A percentile compares a stretch with the other conserved stretches of the same genome.
phyloP scores from a whole-genome alignment of 2,113 vertebrate genomes.

The Eulemur macaco region DNA sequence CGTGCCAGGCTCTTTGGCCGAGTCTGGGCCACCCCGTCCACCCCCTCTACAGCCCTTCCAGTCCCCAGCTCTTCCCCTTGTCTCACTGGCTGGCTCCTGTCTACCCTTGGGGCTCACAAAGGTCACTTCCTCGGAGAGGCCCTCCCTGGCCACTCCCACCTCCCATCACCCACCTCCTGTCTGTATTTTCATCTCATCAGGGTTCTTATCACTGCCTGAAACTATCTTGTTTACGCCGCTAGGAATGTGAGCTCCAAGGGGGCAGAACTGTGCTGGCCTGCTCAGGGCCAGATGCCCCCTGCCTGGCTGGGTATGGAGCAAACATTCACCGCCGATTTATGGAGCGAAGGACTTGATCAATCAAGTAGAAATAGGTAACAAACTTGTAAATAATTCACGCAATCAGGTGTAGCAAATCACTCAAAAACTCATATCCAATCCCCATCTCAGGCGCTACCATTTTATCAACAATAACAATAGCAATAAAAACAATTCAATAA shows the following conservation, averaged over 20 bases:
- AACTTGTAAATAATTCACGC: conserved; percentile 55
- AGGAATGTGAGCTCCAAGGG: background rate
- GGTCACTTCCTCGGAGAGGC: background rate
- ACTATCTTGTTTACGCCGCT: background rate
- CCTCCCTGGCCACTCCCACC: background rate
- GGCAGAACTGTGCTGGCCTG: background rate
- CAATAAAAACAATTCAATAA: background rate
- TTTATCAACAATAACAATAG: background rate
- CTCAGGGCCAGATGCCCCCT: background rate
- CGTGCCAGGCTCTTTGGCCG: background rate
- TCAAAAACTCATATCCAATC: background rate
- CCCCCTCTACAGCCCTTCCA: background rate
- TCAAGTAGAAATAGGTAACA: background rate
- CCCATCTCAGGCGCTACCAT: background rate
- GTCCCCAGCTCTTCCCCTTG: background rate
- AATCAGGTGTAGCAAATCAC: background rate
- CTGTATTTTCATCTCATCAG: background rate
- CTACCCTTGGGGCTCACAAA: background rate
- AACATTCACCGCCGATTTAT: conserved; percentile 31
- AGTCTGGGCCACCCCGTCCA: too few relatives aligned
- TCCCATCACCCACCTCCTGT: background rate
- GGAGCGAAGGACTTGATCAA: conserved; percentile 22
- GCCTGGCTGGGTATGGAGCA: background rate
- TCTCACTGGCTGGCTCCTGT: background rate
- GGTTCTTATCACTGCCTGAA: background rate